Conservation (phyloP, 2,113 vertebrate species). For the Halcyon senegalensis region DNA sequence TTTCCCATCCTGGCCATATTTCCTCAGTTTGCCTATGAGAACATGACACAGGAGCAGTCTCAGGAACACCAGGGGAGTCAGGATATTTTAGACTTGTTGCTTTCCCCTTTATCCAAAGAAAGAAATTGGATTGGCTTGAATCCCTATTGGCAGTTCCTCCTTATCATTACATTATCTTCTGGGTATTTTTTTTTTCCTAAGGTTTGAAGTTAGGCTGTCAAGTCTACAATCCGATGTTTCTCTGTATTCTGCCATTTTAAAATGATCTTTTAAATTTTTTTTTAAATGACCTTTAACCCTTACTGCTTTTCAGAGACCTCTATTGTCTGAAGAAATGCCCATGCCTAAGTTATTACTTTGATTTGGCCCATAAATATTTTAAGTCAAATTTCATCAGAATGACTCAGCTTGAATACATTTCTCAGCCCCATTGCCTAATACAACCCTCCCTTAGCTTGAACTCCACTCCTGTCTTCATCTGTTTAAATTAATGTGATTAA, state of each 20-base stretch:
- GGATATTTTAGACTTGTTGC: background rate
- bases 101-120: background rate
- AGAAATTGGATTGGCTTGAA: background rate
- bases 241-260: background rate
- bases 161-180: background rate
- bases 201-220: background rate
- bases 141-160: background rate
- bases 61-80: background rate
- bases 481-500: background rate
- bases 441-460: background rate
- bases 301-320: background rate
- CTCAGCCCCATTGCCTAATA: background rate
- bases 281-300: background rate
- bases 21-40: background rate
- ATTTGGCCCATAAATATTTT: background rate
- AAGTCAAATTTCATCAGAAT: background rate
- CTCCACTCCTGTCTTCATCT: background rate
- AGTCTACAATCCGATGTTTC: background rate
- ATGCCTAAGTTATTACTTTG: background rate
- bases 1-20: background rate
- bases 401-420: background rate
- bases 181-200: background rate
- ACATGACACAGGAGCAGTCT: fast-evolving
- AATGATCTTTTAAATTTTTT: background rate
- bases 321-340: background rate